Percentiles rank a stretch among this genome's conserved stretches.
These are phyloP conservation scores for Chelonoidis abingdonii DNA, from an alignment of 2,113 vertebrate genomes.

Conservation along the genomic window DNA sequence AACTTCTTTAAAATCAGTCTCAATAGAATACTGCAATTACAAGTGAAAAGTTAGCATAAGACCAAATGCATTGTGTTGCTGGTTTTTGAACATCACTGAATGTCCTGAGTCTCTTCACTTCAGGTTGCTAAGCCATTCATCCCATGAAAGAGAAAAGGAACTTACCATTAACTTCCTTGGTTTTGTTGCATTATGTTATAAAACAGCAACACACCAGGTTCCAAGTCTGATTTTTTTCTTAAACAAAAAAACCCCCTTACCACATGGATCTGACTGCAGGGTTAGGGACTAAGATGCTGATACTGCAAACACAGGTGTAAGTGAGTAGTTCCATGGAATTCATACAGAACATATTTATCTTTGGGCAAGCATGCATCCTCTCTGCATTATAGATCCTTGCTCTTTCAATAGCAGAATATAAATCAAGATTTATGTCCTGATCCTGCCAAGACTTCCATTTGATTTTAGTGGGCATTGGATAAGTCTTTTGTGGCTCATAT, in stretches of 20 bases:
- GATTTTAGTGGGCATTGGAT: neutral
- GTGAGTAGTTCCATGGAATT: neutral
- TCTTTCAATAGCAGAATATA: neutral
- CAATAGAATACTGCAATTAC: neutral
- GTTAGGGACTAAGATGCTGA: neutral
- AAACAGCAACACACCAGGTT: neutral
- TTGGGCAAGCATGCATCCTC: neutral
- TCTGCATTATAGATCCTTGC: neutral
- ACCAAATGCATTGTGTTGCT: neutral
- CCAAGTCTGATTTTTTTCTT: neutral
- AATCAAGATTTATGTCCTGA: neutral
- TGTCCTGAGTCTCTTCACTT: neutral
- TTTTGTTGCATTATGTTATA: neutral
- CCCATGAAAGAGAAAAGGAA: neutral
- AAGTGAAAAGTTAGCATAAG: neutral
- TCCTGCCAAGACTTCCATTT: neutral
- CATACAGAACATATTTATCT: neutral
- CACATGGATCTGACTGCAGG: neutral
- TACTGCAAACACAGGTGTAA: neutral
- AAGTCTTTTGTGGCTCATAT: neutral
- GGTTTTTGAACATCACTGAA: neutral
- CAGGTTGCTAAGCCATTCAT: neutral
- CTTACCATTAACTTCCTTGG: neutral
- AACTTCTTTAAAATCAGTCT: neutral
- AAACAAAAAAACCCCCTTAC: neutral